phyloP scores from a whole-genome alignment of 2,888 invertebrate species.

The Sinopyrophorus schimmeli region DNA sequence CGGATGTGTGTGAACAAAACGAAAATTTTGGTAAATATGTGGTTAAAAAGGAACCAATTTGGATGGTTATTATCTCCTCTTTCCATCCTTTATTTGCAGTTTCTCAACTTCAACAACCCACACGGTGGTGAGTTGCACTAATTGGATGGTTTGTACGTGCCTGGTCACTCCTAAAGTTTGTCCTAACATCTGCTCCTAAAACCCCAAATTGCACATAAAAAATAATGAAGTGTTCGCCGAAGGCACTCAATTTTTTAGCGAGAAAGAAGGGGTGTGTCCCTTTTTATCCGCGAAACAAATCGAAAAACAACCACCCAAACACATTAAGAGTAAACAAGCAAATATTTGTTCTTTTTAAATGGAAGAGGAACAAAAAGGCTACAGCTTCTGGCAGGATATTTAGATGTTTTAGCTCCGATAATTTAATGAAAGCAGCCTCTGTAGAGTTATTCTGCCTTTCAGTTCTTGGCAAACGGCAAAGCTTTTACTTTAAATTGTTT shows the following conservation, averaged over 20 bases:
- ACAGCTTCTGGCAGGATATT: slow-evolving; percentile 5
- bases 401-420: slow-evolving; percentile 8
- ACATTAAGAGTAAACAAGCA: too few relatives aligned
- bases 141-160: slow-evolving; percentile 40
- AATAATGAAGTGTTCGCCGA: slow-evolving; percentile 36
- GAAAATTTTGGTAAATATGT: too few relatives aligned
- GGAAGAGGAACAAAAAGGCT: slow-evolving; percentile 7
- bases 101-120: slow-evolving; percentile 26
- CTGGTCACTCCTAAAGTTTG: slow-evolving; percentile 31
- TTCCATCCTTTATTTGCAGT: slow-evolving; percentile 27
- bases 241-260: too few relatives aligned
- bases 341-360: slow-evolving; percentile 10
- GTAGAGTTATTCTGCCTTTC: background rate
- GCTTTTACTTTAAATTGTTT: slow-evolving; percentile 17
- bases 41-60: slow-evolving; percentile 14
- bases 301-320: too few relatives aligned
- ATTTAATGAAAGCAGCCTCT: slow-evolving; percentile 16
- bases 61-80: slow-evolving; percentile 17
- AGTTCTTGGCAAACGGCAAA: slow-evolving; percentile 17
- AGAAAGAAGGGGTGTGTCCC: too few relatives aligned
- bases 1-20: too few relatives aligned
- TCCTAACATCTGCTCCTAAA: slow-evolving; percentile 34
- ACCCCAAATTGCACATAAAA: slow-evolving; percentile 39
- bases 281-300: too few relatives aligned
- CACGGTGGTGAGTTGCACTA: slow-evolving; percentile 24